Evolutionary conservation across 2,113 vertebrate genomes (phyloP).

Genomic region (Colistium nudipinnis): DNA sequence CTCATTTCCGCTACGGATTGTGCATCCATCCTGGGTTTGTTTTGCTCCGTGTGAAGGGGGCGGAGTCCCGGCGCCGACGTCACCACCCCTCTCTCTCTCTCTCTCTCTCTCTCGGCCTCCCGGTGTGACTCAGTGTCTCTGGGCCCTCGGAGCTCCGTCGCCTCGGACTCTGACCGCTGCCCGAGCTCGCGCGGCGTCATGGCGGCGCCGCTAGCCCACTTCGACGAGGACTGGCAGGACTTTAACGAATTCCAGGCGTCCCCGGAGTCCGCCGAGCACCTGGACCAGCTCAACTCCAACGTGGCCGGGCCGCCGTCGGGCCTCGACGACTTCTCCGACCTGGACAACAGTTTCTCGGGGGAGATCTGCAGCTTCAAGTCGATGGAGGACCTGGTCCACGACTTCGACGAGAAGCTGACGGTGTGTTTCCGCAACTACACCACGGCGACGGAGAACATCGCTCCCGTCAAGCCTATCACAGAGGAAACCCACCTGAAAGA

Average conservation of each 20-base stretch:
- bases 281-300: slow-evolving; percentile 82
- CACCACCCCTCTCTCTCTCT: neutral
- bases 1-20: neutral
- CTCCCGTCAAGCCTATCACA: slow-evolving; percentile 87
- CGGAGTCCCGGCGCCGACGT: neutral
- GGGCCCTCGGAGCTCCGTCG: slow-evolving; percentile 11
- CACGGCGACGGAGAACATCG: slow-evolving; percentile 82
- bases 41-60: slow-evolving; percentile 44
- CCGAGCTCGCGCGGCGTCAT: slow-evolving; percentile 74
- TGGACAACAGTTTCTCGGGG: slow-evolving; percentile 83
- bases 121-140: neutral
- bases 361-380: slow-evolving; percentile 84
- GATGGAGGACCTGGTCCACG: slow-evolving; percentile 86
- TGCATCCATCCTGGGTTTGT: slow-evolving; percentile 30
- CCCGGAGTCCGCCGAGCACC: slow-evolving; percentile 60
- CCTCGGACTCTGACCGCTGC: slow-evolving; percentile 3
- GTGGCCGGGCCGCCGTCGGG: slow-evolving; percentile 68
- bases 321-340: slow-evolving; percentile 79
- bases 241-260: slow-evolving; percentile 94
- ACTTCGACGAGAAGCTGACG: slow-evolving; percentile 89
- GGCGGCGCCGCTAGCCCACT: slow-evolving; percentile 89
- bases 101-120: neutral
- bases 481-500: slow-evolving; percentile 89
- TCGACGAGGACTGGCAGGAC: slow-evolving; percentile 98
- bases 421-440: slow-evolving; percentile 89